Percentiles rank a stretch among this genome's conserved stretches.
Conservation (phyloP, 2,888 invertebrate genomes). For the Acleris sparsana region DNA sequence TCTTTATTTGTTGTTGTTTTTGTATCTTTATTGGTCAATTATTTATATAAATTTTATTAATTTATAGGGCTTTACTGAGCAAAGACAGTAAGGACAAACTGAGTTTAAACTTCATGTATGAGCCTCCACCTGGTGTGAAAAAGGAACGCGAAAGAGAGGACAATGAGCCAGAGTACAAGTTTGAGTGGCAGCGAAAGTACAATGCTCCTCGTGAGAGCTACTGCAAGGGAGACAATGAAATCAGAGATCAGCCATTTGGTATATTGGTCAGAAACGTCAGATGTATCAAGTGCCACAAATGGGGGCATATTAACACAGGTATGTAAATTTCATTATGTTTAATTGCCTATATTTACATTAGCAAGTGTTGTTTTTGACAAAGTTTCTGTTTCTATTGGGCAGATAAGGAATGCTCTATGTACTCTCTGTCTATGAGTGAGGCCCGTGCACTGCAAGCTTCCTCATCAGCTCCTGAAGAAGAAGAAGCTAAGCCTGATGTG, state of each 20-base stretch:
- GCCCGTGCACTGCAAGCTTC: conserved; percentile 89
- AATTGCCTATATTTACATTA: background rate
- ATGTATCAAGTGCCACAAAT: conserved; percentile 99
- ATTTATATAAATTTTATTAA: background rate
- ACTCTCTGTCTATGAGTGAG: conserved; percentile 91
- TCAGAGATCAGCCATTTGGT: conserved; percentile 99
- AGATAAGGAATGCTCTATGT: conserved; percentile 98
- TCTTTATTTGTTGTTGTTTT: background rate
- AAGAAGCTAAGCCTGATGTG: conserved; percentile 83
- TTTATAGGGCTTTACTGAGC: conserved; percentile 94
- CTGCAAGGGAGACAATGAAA: conserved; percentile 98
- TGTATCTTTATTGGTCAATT: background rate
- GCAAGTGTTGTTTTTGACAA: background rate
- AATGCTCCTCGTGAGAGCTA: conserved; percentile 99
- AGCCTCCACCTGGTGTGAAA: conserved; percentile 98
- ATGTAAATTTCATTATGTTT: conserved; percentile 16
- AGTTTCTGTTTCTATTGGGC: conserved; percentile 39
- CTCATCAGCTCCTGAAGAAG: conserved; percentile 88
- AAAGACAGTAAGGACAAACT: conserved; percentile 99
- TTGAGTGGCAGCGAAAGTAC: conserved; percentile 99
- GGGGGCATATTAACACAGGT: conserved; percentile 99
- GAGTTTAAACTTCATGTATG: conserved; percentile 99
- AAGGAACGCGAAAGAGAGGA: conserved; percentile 95
- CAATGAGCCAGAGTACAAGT: conserved; percentile 98
- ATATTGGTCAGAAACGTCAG: conserved; percentile 98